A percentile compares a stretch with the other conserved stretches of the same genome.
Evolutionary conservation across 2,888 invertebrate genomes (phyloP).

Genomic region (Lasioglossum oenotherae): DNA sequence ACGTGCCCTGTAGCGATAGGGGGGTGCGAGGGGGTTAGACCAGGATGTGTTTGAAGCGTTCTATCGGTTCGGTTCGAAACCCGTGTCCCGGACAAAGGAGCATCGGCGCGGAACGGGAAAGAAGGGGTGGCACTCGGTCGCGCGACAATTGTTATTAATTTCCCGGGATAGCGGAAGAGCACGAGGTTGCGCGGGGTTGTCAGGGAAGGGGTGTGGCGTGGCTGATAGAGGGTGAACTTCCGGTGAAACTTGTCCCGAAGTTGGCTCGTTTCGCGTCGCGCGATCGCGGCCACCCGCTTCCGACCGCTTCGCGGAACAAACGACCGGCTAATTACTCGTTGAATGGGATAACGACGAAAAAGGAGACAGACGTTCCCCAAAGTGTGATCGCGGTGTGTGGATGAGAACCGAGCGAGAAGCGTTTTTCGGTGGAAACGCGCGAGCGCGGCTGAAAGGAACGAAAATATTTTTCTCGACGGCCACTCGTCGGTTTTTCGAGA

Average conservation of each 20-base stretch:
- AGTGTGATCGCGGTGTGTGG: neutral
- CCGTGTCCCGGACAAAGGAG: neutral
- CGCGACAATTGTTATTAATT: conserved; percentile 19
- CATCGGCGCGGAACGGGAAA: neutral
- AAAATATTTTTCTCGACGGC: neutral
- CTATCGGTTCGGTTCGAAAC: neutral
- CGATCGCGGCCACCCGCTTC: conserved; percentile 56
- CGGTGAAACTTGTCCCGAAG: conserved; percentile 44
- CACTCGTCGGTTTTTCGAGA: conserved; percentile 4
- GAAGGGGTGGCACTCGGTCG: neutral
- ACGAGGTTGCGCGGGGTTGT: neutral
- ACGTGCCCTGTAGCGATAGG: neutral
- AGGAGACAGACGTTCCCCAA: neutral
- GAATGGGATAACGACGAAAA: conserved; percentile 60
- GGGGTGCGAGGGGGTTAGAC: neutral
- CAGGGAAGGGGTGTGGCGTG: neutral
- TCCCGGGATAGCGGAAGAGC: neutral
- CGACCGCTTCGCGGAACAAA: conserved; percentile 68
- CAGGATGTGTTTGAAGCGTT: neutral
- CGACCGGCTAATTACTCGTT: conserved; percentile 71
- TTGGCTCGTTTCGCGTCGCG: conserved; percentile 57
- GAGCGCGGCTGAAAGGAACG: neutral
- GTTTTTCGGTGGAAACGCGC: neutral
- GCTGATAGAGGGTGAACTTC: conserved; percentile 14
- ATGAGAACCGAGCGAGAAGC: neutral